Evolutionary conservation across 2,888 invertebrate species (phyloP), one percentile per base, ranked within the genome.

Genomic region (Carterocephalus palaemon): DNA sequence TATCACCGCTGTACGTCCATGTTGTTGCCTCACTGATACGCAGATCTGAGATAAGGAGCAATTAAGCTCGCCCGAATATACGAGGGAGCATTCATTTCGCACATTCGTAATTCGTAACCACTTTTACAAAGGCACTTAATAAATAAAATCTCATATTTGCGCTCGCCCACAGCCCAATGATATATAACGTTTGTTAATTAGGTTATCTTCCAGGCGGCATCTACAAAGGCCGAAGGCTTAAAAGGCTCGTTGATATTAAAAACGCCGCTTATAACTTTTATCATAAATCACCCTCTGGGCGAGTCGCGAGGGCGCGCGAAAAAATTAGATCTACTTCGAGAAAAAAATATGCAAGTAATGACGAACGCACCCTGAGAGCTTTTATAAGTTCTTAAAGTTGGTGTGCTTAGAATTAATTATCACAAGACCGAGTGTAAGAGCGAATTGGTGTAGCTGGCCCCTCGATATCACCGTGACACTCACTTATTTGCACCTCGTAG

Each of bases 321-420:
- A 79, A 74, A 73, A 74, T 69, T 59, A 70, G 73, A 68, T 75
- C 74, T 70, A 70, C 71, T 70, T 69, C 52, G 62, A 70, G 76
- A 75, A 81, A 82, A 63, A 85, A 85, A 85, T 82, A 73, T 85
- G 86, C 86, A 85, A 85, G 86, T 85, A 85, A 86, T 72, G 80
- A 72, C 79, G 66, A 71, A 70, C 72, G 75, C 73, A 65, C 70
- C 74, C 70, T 83, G 76, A 84, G 81, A 82, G 85, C 81, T 79
- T 83, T 85, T 82, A 74, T 72, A 70, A 77, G 81, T 83, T 64
- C 58, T 52, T 60, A 58, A 59, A 63, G 70, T 69, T 64, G 62
- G 55, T 75, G 70, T 69, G 77, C 64, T 74, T 73, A 73, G 85
- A 82, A 84, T 84, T 79, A 77, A 85, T 85, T 80, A 75, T 71